phyloP scores from a whole-genome alignment of 2,797 vertebrate genomes.

The Tarsius wallacei region DNA sequence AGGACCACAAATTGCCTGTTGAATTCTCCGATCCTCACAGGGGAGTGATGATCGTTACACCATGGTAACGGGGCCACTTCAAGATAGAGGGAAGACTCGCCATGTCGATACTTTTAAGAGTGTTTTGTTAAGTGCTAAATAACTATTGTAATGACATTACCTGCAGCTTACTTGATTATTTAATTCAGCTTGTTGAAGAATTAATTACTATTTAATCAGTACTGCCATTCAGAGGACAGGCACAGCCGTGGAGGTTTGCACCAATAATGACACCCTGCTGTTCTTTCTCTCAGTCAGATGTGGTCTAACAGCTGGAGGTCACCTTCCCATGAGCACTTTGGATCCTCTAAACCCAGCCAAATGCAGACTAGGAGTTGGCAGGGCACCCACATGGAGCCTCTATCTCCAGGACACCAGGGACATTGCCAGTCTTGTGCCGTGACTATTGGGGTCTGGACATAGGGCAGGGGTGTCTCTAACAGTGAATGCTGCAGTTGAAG shows the following conservation, averaged over 20 bases:
- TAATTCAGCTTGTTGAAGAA: slow-evolving; percentile 84
- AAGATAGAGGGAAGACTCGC: not conserved
- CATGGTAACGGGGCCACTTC: not conserved
- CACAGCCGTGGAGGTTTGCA: not conserved
- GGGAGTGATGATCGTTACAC: not conserved
- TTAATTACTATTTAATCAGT: slow-evolving; percentile 82
- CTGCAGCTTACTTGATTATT: slow-evolving; percentile 82
- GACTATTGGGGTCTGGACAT: not conserved
- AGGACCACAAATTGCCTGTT: accelerated
- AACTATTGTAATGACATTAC: slow-evolving; percentile 84
- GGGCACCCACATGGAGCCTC: not conserved
- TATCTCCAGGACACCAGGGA: not conserved
- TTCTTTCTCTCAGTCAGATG: not conserved
- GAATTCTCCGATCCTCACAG: not conserved
- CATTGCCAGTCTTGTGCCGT: too few relatives aligned
- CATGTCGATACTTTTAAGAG: not conserved
- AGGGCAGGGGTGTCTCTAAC: not conserved
- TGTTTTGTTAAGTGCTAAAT: slow-evolving; percentile 81
- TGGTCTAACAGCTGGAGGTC: not conserved
- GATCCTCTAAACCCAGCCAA: not conserved
- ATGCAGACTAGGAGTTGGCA: not conserved
- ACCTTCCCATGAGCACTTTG: accelerated
- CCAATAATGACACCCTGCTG: not conserved
- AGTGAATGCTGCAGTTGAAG: not conserved
- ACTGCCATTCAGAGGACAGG: slow-evolving; percentile 21